A percentile compares a stretch with the other conserved stretches of the same genome.
Evolutionary conservation across 1,140 invertebrate species (phyloP).

Genomic region (Formica selysi): DNA sequence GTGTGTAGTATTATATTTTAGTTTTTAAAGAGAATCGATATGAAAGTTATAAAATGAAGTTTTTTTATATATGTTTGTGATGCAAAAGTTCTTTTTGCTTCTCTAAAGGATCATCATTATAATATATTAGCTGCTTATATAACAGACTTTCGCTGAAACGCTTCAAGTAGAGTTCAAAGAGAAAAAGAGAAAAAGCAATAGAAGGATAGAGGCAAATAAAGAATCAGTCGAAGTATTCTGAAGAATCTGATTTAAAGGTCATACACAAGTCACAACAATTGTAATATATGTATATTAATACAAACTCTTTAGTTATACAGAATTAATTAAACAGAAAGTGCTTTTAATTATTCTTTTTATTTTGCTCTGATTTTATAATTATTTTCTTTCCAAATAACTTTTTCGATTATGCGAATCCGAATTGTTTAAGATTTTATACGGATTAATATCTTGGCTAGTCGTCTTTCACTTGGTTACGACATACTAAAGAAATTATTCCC

Average conservation of each 20-base stretch:
- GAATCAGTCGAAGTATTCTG: neutral
- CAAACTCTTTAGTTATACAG: neutral
- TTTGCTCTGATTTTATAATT: neutral
- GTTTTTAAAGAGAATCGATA: neutral
- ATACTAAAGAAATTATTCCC: conserved; percentile 65
- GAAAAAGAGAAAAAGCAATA: neutral
- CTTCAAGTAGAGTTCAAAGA: neutral
- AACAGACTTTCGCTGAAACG: conserved; percentile 21
- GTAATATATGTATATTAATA: neutral
- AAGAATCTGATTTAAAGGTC: neutral
- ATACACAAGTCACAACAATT: neutral
- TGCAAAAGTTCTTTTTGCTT: neutral
- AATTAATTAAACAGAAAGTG: neutral
- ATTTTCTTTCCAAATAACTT: neutral
- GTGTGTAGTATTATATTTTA: no score
- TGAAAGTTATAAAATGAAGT: neutral
- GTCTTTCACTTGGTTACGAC: neutral
- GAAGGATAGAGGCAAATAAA: neutral
- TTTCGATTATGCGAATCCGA: neutral
- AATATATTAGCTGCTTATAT: conserved; percentile 38
- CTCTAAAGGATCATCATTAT: neutral
- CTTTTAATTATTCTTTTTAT: neutral
- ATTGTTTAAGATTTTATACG: neutral
- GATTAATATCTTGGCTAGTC: conserved; percentile 7
- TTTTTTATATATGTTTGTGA: neutral